A percentile compares a stretch with the other conserved stretches of the same genome.
phyloP scores from a whole-genome alignment of 2,113 vertebrate species.

The Nerophis ophidion region DNA sequence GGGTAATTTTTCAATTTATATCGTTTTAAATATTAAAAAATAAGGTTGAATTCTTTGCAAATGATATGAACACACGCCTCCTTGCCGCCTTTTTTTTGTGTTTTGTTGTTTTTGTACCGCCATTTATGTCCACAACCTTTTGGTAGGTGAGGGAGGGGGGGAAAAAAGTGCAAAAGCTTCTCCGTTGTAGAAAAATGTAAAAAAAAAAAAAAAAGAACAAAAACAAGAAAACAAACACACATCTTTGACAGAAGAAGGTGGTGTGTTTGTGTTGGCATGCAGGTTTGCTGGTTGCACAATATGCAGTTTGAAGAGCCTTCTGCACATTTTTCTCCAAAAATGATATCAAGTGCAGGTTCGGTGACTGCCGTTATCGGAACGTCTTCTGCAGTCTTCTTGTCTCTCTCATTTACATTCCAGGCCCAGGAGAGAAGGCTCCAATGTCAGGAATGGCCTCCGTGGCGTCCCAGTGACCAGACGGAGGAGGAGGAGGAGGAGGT shows the following conservation, averaged over 20 bases:
- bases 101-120: slow-evolving; percentile 63
- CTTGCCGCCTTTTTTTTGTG: slow-evolving; percentile 61
- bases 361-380: slow-evolving; percentile 13
- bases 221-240: slow-evolving; percentile 53
- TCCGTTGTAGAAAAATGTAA: slow-evolving; percentile 44
- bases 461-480: not conserved
- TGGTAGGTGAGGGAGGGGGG: slow-evolving; percentile 57
- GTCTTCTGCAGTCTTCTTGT: slow-evolving; percentile 20
- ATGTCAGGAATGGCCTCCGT: too few species aligned
- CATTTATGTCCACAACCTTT: slow-evolving; percentile 69
- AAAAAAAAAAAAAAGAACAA: slow-evolving; percentile 10
- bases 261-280: slow-evolving; percentile 36
- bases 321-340: slow-evolving; percentile 27
- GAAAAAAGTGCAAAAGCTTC: slow-evolving; percentile 64
- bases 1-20: slow-evolving; percentile 60
- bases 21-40: slow-evolving; percentile 97
- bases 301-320: slow-evolving; percentile 27
- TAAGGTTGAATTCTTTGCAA: slow-evolving; percentile 90
- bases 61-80: slow-evolving; percentile 82
- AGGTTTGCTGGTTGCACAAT: slow-evolving; percentile 55
- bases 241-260: slow-evolving; percentile 40
- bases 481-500: slow-evolving; percentile 27
- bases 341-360: slow-evolving; percentile 23
- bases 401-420: slow-evolving; percentile 35
- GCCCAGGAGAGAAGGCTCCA: slow-evolving; percentile 16